Evolutionary conservation across 92 coral and sea anemone genomes (phyloP), one percentile per base, ranked within the genome.

Genomic region (Hydrozoanthus gracilis): DNA sequence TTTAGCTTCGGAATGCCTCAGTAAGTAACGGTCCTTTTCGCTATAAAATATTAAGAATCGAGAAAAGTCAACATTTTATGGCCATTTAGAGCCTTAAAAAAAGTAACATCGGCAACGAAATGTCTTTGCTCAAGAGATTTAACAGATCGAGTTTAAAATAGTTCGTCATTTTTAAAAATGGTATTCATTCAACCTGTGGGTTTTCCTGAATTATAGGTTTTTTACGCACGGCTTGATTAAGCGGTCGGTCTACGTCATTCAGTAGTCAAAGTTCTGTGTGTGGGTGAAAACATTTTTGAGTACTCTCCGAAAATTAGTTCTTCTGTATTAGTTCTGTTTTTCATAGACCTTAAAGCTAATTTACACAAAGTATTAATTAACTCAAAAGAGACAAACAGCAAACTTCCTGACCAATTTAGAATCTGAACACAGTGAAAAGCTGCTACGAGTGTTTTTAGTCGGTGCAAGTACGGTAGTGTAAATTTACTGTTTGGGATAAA

Each of bases 361-460:
- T 80, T 80, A 70, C 17, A 80, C 74, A 65, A 80, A 62, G 17
- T n/a, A 65, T 65, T 68, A 14, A 11, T 14, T 44, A 61, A 78
- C 16, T 60, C 83, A 44, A 11, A 27, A 80, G 15, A 18, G 18
- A 47, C 46, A 80, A 47, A 47, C 74, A 65, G 66, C 73, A 49
- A 45, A 48, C 73, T 80, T 48, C 18, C 60, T n/a, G n/a, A 12
- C 44, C n/a, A 10, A 49, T 11, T 16, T 12, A 46, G 18, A 49
- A 16, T 16, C 58, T 15, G 44, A 47, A 5, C 20, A 61, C 13
- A 47, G 27, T 2, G 8, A 16, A 60, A 27, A 11, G 11, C 12
- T 44, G 3, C 7, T 73, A 46, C 16, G 39, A 35, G 8, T 48
- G 35, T 7, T 35, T 76, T 50, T 52, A 52, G 6, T 20, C 46